These are phyloP conservation scores for Perca flavescens DNA, from an alignment of 2,113 vertebrate species.

Conservation along the genomic window DNA sequence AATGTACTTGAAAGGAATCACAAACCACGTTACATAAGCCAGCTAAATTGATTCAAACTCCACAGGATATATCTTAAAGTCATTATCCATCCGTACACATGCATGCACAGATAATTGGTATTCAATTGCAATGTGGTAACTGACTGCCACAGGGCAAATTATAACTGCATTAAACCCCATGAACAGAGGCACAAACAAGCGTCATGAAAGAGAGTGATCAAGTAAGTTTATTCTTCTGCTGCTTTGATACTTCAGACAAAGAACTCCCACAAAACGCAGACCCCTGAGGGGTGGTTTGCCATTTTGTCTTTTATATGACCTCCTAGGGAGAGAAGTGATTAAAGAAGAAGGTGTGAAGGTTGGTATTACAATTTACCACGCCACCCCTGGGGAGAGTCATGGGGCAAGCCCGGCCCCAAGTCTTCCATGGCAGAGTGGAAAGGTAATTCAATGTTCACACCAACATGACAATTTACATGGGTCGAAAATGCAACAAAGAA, in stretches of 20 bases:
- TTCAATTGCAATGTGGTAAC: slow-evolving; percentile 54
- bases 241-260: slow-evolving; percentile 38
- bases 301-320: slow-evolving; percentile 44
- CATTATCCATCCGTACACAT: slow-evolving; percentile 53
- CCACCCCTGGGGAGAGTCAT: slow-evolving; percentile 17
- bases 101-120: slow-evolving; percentile 49
- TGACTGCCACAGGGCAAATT: slow-evolving; percentile 49
- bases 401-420: neutral
- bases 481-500: slow-evolving; percentile 20
- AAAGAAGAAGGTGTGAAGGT: slow-evolving; percentile 45
- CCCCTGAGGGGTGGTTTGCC: slow-evolving; percentile 20
- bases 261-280: slow-evolving; percentile 16
- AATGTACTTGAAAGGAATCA: slow-evolving; percentile 55
- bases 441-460: slow-evolving; percentile 23
- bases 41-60: slow-evolving; percentile 50
- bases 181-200: slow-evolving; percentile 49
- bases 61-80: slow-evolving; percentile 62
- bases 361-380: slow-evolving; percentile 28
- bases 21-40: slow-evolving; percentile 40
- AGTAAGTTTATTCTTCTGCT: slow-evolving; percentile 42
- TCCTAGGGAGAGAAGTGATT: slow-evolving; percentile 47
- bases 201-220: slow-evolving; percentile 43
- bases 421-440: neutral
- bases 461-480: slow-evolving; percentile 16
- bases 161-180: slow-evolving; percentile 51